Conservation (phyloP, 1,140 invertebrate genomes). For the Centruroides vittatus region DNA sequence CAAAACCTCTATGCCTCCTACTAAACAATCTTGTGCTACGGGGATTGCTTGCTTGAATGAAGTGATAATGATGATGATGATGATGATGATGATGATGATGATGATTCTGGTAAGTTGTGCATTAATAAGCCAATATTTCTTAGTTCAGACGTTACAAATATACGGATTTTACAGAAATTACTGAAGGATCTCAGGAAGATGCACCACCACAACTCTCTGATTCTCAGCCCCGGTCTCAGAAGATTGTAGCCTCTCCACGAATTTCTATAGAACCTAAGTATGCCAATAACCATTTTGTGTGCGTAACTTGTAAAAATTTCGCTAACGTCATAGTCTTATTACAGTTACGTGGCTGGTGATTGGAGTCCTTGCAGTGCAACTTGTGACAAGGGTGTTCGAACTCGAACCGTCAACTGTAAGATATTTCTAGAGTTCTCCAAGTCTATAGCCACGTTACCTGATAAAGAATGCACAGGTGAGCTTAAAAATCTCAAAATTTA, state of each 20-base stretch:
- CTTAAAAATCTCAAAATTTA: background rate
- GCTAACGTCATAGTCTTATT: background rate
- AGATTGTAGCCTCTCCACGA: background rate
- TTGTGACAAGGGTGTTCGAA: constrained; percentile 72
- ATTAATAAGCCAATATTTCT: too few species aligned
- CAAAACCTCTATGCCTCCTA: constrained; percentile 36
- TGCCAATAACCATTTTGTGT: too few species aligned
- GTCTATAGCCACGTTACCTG: constrained; percentile 68
- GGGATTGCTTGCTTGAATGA: constrained; percentile 42
- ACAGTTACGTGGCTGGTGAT: constrained; percentile 54
- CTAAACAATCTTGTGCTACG: constrained; percentile 46
- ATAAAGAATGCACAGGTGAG: constrained; percentile 57
- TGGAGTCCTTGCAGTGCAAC: constrained; percentile 80
- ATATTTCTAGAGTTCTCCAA: constrained; percentile 81
- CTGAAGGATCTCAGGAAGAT: background rate
- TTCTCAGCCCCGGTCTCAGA: background rate
- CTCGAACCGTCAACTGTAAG: constrained; percentile 72
- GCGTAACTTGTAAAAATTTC: background rate
- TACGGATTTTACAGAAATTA: too few species aligned
- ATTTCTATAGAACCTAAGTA: background rate
- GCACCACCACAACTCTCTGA: background rate
- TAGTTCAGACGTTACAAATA: too few species aligned
- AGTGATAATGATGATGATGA: too few species aligned
- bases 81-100: too few species aligned
- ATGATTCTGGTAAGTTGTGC: too few species aligned